Conservation (phyloP, 2,888 invertebrate species). For the Tenthredo livida region DNA sequence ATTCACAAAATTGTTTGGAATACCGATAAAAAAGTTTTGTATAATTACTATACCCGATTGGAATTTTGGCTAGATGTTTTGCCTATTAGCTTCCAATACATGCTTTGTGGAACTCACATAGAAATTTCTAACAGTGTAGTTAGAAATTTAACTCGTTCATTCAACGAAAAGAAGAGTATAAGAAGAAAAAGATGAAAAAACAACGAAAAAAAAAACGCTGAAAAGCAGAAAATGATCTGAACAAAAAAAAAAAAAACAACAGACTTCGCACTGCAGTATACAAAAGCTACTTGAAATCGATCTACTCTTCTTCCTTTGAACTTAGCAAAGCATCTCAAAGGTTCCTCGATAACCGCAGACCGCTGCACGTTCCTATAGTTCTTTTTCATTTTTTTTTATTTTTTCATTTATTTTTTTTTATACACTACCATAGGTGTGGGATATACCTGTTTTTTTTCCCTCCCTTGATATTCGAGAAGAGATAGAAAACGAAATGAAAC, state of each 20-base stretch:
- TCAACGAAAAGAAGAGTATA: background rate
- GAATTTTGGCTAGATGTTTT: too few species aligned
- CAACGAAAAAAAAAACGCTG: background rate
- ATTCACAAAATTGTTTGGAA: too few species aligned
- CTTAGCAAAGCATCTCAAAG: slow-evolving; percentile 3
- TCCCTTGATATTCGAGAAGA: background rate
- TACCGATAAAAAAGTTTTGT: too few species aligned
- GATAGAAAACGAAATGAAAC: background rate
- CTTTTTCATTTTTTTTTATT: background rate
- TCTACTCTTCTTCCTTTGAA: background rate
- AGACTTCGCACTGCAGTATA: background rate
- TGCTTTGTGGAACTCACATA: too few species aligned
- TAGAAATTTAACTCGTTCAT: background rate
- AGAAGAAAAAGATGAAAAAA: background rate
- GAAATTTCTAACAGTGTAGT: too few species aligned
- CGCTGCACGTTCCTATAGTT: background rate
- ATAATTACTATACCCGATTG: too few species aligned
- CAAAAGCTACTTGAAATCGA: slow-evolving; percentile 3
- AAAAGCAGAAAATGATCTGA: background rate
- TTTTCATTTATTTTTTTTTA: background rate
- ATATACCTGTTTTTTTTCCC: background rate
- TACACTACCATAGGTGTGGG: too few species aligned
- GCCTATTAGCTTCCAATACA: too few species aligned
- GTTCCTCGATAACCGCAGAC: background rate
- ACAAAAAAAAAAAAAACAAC: background rate